A percentile compares a stretch with the other conserved stretches of the same genome.
phyloP scores from a whole-genome alignment of 2,113 vertebrate genomes.

The Cyprinodon variegatus region DNA sequence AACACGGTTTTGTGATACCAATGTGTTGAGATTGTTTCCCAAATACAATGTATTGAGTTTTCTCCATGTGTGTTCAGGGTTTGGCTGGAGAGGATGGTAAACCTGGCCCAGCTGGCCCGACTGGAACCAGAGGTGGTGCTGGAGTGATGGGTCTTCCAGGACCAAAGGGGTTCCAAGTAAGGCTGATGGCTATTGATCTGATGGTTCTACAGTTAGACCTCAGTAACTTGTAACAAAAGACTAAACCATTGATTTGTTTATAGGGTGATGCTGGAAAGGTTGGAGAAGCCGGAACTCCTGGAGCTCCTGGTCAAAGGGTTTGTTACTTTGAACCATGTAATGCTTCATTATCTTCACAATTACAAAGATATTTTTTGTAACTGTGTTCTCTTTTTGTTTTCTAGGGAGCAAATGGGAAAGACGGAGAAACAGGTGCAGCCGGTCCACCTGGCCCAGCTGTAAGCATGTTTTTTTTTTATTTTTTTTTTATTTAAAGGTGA shows the following conservation, averaged over 20 bases:
- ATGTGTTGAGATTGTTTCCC: background rate
- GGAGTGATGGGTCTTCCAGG: slow-evolving; percentile 94
- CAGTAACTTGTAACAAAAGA: background rate
- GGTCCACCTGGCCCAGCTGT: slow-evolving; percentile 91
- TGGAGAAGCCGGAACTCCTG: slow-evolving; percentile 90
- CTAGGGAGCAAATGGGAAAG: slow-evolving; percentile 96
- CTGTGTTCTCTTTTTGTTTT: slow-evolving; percentile 4
- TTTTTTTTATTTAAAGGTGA: background rate
- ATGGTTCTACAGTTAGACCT: background rate
- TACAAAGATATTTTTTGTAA: background rate
- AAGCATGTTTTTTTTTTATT: slow-evolving; percentile 60
- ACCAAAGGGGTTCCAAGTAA: slow-evolving; percentile 93
- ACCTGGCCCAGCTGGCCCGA: slow-evolving; percentile 87
- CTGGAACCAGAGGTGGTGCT: slow-evolving; percentile 86
- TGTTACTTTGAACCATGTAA: slow-evolving; percentile 35
- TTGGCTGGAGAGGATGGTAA: slow-evolving; percentile 92
- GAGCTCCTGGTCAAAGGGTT: slow-evolving; percentile 90
- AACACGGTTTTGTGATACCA: background rate
- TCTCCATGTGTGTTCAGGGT: slow-evolving; percentile 76
- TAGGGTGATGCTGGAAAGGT: slow-evolving; percentile 95
- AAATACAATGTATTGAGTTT: background rate
- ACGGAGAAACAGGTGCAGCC: slow-evolving; percentile 92
- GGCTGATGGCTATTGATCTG: slow-evolving; percentile 34
- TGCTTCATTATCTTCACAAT: background rate
- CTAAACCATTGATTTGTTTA: slow-evolving; percentile 7